Percentiles rank a stretch among this genome's conserved stretches.
Conservation (phyloP, 2,888 invertebrate species). For the Chrysotoxum bicinctum region DNA sequence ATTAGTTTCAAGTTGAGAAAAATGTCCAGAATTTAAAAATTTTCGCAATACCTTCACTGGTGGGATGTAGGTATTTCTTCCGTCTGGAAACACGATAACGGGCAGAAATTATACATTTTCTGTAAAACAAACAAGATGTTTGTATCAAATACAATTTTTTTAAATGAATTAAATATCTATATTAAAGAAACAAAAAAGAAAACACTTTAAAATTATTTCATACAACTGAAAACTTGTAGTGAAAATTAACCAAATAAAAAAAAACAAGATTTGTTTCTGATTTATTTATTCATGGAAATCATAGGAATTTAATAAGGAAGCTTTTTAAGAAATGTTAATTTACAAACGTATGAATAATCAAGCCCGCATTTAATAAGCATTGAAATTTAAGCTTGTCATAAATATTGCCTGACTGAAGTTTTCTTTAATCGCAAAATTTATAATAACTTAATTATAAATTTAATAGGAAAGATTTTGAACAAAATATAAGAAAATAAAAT, state of each 20-base stretch:
- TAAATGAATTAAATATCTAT: slow-evolving; percentile 59
- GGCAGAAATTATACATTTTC: slow-evolving; percentile 75
- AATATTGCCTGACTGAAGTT: neutral
- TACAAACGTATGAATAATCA: slow-evolving; percentile 1
- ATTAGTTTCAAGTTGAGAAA: slow-evolving; percentile 71
- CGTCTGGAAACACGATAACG: slow-evolving; percentile 74
- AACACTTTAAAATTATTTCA: neutral
- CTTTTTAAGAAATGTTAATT: neutral
- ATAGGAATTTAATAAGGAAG: neutral
- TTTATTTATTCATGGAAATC: neutral
- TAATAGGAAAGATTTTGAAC: neutral
- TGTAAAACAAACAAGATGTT: slow-evolving; percentile 78
- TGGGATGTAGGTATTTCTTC: slow-evolving; percentile 75
- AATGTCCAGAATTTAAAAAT: slow-evolving; percentile 71
- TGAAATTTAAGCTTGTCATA: neutral
- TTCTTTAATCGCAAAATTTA: neutral
- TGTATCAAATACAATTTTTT: slow-evolving; percentile 68
- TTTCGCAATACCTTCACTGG: slow-evolving; percentile 75
- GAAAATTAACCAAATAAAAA: neutral
- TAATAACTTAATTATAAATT: neutral
- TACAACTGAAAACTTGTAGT: slow-evolving; percentile 10
- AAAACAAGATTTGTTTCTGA: neutral
- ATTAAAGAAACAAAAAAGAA: slow-evolving; percentile 23
- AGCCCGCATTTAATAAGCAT: slow-evolving; percentile 2
- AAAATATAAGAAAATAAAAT: neutral